Percentiles rank a stretch among this genome's conserved stretches.
These are phyloP conservation scores for Phthorimaea operculella DNA, from an alignment of 1,140 invertebrate species.

Conservation along the genomic window DNA sequence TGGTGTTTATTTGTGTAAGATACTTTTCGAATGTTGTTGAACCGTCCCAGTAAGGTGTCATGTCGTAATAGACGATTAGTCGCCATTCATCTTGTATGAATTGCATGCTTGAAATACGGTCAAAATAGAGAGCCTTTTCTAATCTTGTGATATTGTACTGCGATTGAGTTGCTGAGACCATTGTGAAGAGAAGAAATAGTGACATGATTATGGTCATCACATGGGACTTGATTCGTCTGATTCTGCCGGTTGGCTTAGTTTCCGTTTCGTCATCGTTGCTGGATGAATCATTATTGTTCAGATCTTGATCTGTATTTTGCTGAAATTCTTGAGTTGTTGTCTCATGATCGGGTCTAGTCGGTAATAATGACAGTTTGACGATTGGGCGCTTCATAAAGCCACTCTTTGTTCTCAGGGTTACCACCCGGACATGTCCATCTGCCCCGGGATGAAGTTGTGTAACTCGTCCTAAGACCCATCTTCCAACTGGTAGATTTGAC, in stretches of 20 bases:
- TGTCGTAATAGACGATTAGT: slow-evolving; percentile 21
- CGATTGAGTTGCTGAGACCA: neutral
- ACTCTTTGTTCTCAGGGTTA: slow-evolving; percentile 25
- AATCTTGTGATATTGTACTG: neutral
- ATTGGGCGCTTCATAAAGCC: slow-evolving; percentile 12
- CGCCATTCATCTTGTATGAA: slow-evolving; percentile 25
- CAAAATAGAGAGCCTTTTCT: slow-evolving; percentile 9
- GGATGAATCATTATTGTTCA: neutral
- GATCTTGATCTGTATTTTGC: no score
- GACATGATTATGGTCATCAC: neutral
- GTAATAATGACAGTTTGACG: slow-evolving; percentile 5
- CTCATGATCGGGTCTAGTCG: neutral
- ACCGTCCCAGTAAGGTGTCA: slow-evolving; percentile 17
- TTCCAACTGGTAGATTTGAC: slow-evolving; percentile 27
- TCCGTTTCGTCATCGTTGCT: neutral
- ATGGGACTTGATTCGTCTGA: neutral
- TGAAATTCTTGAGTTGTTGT: neutral
- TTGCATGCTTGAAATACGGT: slow-evolving; percentile 17
- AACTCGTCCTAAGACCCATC: slow-evolving; percentile 38
- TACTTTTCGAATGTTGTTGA: slow-evolving; percentile 6
- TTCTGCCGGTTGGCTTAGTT: neutral
- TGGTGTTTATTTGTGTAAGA: neutral
- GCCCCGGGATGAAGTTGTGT: slow-evolving; percentile 26
- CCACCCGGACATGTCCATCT: slow-evolving; percentile 36
- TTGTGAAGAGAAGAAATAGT: neutral